A percentile compares a stretch with the other conserved stretches of the same genome.
phyloP scores from a whole-genome alignment of 35 echinoderm and acorn worm species.

The Ophiothrix spiculata region DNA sequence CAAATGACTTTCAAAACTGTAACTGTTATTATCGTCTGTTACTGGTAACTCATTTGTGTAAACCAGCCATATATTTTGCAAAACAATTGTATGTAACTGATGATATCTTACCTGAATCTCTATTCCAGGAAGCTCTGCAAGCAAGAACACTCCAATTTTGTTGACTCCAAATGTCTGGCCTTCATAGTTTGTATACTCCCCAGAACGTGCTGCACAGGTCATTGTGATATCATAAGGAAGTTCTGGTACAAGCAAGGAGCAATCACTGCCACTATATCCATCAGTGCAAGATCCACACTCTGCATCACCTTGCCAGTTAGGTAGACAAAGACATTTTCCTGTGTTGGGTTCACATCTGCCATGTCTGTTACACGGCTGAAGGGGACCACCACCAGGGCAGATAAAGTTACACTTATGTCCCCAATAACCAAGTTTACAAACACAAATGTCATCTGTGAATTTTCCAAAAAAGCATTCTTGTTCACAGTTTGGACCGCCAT shows the following conservation, averaged over 20 bases:
- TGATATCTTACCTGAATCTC: slow-evolving; percentile 75
- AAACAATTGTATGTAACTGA: no score
- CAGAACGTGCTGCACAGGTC: slow-evolving; percentile 41
- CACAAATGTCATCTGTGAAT: slow-evolving; percentile 27
- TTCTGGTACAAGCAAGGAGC: slow-evolving; percentile 26
- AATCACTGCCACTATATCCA: slow-evolving; percentile 70
- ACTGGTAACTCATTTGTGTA: no score
- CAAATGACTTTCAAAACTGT: no score
- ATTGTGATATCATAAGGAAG: slow-evolving; percentile 30
- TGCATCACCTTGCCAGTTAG: slow-evolving; percentile 59
- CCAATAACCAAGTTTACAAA: slow-evolving; percentile 68
- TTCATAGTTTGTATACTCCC: slow-evolving; percentile 42
- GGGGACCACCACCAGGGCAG: slow-evolving; percentile 70
- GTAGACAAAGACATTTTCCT: slow-evolving; percentile 55
- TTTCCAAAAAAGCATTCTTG: slow-evolving; percentile 59
- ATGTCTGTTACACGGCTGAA: slow-evolving; percentile 56
- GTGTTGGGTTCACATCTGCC: slow-evolving; percentile 49
- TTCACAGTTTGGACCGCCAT: slow-evolving; percentile 48
- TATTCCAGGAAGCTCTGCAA: slow-evolving; percentile 45
- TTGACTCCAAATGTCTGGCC: slow-evolving; percentile 29
- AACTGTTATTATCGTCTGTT: no score
- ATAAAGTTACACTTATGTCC: slow-evolving; percentile 48
- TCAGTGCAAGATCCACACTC: slow-evolving; percentile 49
- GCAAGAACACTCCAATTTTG: slow-evolving; percentile 38
- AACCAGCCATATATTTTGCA: no score